Evolutionary conservation across 2,888 invertebrate species (phyloP), one percentile per base, ranked within the genome.

Genomic region (Eutolmus rufibarbis): DNA sequence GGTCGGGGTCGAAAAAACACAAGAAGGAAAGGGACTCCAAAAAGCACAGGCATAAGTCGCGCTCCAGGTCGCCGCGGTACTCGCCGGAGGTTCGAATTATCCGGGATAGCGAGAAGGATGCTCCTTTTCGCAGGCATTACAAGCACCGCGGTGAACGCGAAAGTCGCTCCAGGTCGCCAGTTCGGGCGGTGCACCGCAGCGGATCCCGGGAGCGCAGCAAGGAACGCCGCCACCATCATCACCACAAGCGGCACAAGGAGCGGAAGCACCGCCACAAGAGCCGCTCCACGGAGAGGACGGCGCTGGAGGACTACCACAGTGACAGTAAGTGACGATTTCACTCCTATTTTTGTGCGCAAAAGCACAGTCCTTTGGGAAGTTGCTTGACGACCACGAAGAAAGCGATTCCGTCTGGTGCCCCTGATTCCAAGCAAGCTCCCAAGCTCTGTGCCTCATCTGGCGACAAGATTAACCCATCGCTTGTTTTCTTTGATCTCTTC

Each of bases 1-100:
- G 93, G 46, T 91, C 92, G 2, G 90, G 90, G n/a, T 91, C 91
- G 2, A 93, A 92, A 89, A 93, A 93, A 87, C 92, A 92, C 87
- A 92, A 92, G 87, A 92, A 91, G 87, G 93, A 93, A 86, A 88
- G 89, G 28, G 89, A 89, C 78, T 89, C 89, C 9, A 92, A 91
- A 43, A 92, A 92, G 81, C 91, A 91, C 86, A 91, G 91, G 81
- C 91, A 91, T 87, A 90, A 90, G 16, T 90, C 91, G 0, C 90
- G 89, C 12, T 91, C 91, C 8, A 89, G 88, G 5, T 90, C 89
- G 12, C 88, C 89, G 34, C 57, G 66, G 5, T 78, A 88, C 85
- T 88, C 89, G 0, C 88, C 89, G 0, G 89, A 89, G 19, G 76
- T 88, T 37, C 87, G 88, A 5, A 91, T 74, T 46, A 46, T 66